These are phyloP conservation scores for Bubo blakistoni DNA, from an alignment of 2,113 vertebrate genomes.

Conservation along the genomic window DNA sequence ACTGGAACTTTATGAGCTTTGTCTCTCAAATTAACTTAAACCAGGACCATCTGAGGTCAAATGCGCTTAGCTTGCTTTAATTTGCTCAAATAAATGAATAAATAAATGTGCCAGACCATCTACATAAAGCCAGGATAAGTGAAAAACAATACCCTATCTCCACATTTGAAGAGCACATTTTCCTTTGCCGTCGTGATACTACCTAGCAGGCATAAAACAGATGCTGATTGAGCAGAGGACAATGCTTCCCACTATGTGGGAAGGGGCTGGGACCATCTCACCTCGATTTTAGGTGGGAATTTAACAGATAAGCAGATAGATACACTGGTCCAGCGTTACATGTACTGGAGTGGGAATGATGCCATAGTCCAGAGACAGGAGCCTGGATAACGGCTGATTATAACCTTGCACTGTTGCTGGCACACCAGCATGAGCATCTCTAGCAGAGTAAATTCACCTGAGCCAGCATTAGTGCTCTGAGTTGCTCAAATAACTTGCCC, in stretches of 20 bases:
- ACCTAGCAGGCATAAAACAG: background rate
- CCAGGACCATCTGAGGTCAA: conserved; percentile 66
- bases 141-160: conserved; percentile 53
- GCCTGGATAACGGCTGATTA: background rate
- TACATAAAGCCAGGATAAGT: conserved; percentile 59
- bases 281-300: background rate
- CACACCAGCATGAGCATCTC: background rate
- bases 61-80: conserved; percentile 61
- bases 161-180: conserved; percentile 3
- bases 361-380: background rate
- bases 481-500: background rate
- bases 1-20: conserved; percentile 62
- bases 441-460: background rate
- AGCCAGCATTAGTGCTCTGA: background rate
- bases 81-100: conserved; percentile 72
- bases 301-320: background rate
- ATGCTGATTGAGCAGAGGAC: background rate
- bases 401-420: background rate
- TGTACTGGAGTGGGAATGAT: background rate
- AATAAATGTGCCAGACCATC: conserved; percentile 57
- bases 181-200: background rate
- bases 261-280: background rate
- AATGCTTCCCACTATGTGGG: background rate
- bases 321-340: background rate
- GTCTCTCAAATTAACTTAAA: conserved; percentile 73